phyloP scores from a whole-genome alignment of 2,797 vertebrate genomes.

The Acropternis orthonyx region DNA sequence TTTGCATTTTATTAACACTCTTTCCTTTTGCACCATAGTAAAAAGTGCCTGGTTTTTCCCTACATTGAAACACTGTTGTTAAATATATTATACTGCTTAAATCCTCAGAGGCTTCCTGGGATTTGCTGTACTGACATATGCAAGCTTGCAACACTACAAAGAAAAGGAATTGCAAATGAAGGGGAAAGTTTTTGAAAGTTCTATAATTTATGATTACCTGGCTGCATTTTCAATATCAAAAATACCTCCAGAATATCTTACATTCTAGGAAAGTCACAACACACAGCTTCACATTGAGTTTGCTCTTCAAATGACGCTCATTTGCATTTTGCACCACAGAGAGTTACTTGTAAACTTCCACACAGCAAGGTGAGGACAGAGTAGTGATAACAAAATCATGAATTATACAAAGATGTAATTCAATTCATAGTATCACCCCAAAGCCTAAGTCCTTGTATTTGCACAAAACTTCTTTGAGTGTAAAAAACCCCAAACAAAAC shows the following conservation, averaged over 20 bases:
- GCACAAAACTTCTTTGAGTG: background rate
- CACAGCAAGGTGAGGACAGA: background rate
- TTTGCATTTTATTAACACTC: background rate
- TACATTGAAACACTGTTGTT: background rate
- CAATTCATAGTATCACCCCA: background rate
- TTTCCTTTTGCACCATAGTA: background rate
- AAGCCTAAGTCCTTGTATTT: background rate
- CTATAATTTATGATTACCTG: background rate
- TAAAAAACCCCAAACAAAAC: background rate
- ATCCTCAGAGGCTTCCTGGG: background rate
- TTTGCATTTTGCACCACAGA: background rate
- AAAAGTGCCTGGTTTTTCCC: background rate
- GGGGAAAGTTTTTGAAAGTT: background rate
- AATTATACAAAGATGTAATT: background rate
- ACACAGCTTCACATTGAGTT: accelerated
- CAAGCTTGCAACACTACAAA: background rate
- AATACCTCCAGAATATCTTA: background rate
- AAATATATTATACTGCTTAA: background rate
- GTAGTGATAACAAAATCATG: background rate
- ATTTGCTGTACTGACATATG: background rate
- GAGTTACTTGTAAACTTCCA: conserved; percentile 16
- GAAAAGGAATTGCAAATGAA: background rate
- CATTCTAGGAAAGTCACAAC: background rate
- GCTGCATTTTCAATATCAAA: background rate
- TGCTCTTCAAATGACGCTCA: background rate